Conservation (phyloP, 2,888 invertebrate species). For the Opisthograptis luteolata region DNA sequence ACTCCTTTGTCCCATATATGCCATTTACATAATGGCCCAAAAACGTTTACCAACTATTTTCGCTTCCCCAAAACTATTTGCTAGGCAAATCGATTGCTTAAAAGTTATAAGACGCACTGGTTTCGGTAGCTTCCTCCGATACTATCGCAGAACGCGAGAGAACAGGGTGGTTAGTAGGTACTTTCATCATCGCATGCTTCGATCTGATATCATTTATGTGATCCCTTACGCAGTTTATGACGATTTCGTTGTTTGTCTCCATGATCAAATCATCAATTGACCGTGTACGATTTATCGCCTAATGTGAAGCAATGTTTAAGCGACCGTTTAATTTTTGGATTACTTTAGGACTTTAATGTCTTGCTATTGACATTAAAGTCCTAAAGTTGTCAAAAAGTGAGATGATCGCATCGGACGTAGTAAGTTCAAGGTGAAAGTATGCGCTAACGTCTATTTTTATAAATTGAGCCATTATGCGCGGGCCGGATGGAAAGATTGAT, state of each 20-base stretch:
- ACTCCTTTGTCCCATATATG: conserved; percentile 35
- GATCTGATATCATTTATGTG: no score
- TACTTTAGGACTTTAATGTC: no score
- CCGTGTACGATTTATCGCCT: no score
- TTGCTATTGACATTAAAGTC: no score
- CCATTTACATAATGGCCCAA: conserved; percentile 36
- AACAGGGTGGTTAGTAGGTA: no score
- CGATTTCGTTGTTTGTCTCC: no score
- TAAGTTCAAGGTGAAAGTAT: conserved; percentile 1
- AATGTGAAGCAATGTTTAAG: no score
- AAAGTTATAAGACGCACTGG: conserved; percentile 4
- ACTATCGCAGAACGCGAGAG: background rate
- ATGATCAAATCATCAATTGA: no score
- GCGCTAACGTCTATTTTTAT: conserved; percentile 31
- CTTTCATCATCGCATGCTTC: no score
- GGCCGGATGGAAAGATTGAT: conserved; percentile 38
- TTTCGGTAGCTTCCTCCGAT: background rate
- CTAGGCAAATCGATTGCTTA: conserved; percentile 33
- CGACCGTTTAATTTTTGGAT: no score
- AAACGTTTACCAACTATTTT: conserved; percentile 34
- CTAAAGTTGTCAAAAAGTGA: no score
- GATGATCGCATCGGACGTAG: background rate
- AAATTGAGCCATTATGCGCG: conserved; percentile 37
- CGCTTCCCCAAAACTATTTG: conserved; percentile 33
- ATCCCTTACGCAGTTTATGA: no score